phyloP scores from a whole-genome alignment of 2,888 invertebrate species.

The Plutella xylostella region DNA sequence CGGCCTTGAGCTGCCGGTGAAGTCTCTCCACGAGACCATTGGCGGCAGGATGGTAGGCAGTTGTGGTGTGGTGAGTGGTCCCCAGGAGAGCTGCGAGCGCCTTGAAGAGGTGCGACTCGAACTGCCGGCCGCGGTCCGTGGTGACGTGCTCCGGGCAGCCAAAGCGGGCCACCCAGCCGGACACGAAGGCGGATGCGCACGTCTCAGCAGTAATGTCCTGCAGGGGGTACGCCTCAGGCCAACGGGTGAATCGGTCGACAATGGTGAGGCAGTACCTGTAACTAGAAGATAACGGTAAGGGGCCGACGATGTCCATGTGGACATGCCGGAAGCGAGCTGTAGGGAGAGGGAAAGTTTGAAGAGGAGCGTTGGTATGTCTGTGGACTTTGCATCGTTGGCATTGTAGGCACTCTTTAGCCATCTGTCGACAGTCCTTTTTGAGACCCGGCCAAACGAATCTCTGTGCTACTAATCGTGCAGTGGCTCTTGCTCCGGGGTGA shows the following conservation, averaged over 20 bases:
- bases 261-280: slow-evolving; percentile 30
- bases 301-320: slow-evolving; percentile 45
- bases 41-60: slow-evolving; percentile 31
- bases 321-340: slow-evolving; percentile 32
- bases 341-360: slow-evolving; percentile 17
- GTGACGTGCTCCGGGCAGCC: slow-evolving; percentile 29
- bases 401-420: slow-evolving; percentile 22
- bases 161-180: slow-evolving; percentile 33
- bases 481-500: slow-evolving; percentile 15
- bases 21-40: slow-evolving; percentile 38
- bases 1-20: slow-evolving; percentile 26
- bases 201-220: slow-evolving; percentile 27
- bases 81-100: background rate
- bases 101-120: slow-evolving; percentile 29
- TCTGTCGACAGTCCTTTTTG: slow-evolving; percentile 17
- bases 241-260: slow-evolving; percentile 29
- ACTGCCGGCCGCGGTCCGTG: slow-evolving; percentile 36
- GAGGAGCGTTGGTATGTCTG: slow-evolving; percentile 21
- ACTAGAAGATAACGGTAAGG: slow-evolving; percentile 27
- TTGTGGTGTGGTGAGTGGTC: slow-evolving; percentile 18
- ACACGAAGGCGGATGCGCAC: slow-evolving; percentile 26
- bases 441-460: slow-evolving; percentile 20
- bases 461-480: slow-evolving; percentile 14
- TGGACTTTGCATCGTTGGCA: slow-evolving; percentile 31
- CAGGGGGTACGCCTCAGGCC: slow-evolving; percentile 30